These are phyloP conservation scores for Eucidaris tribuloides DNA, from an alignment of 35 echinoderm and acorn worm species.

Conservation along the genomic window DNA sequence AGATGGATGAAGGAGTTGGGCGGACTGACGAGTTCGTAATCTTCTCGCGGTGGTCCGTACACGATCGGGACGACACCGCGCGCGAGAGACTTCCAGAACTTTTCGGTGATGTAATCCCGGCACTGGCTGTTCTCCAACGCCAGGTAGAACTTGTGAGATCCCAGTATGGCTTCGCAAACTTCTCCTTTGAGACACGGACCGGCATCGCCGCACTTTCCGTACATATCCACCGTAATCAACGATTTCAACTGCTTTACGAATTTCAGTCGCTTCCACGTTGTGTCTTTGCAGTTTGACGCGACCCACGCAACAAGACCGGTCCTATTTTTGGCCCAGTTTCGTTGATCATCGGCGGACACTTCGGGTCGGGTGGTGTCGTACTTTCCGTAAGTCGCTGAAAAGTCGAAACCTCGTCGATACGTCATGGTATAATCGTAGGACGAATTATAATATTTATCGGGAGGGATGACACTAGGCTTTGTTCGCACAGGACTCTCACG, in stretches of 20 bases:
- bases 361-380: too few species aligned
- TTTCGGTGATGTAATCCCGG: slow-evolving; percentile 47
- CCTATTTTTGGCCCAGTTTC: slow-evolving; percentile 41
- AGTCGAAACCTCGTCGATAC: background rate
- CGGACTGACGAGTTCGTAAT: background rate
- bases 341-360: too few species aligned
- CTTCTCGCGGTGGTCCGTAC: background rate
- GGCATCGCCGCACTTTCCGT: slow-evolving; percentile 58
- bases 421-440: slow-evolving; percentile 20
- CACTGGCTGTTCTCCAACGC: slow-evolving; percentile 62
- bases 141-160: slow-evolving; percentile 65
- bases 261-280: background rate
- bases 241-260: background rate
- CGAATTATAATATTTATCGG: background rate
- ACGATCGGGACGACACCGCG: slow-evolving; percentile 11
- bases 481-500: background rate
- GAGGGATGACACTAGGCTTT: background rate
- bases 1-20: slow-evolving; percentile 32
- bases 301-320: slow-evolving; percentile 16
- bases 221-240: slow-evolving; percentile 20
- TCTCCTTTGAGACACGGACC: slow-evolving; percentile 42
- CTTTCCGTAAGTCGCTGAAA: too few species aligned
- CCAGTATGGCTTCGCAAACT: slow-evolving; percentile 22
- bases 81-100: slow-evolving; percentile 29
- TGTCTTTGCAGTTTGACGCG: slow-evolving; percentile 4